A percentile compares a stretch with the other conserved stretches of the same genome.
These are phyloP conservation scores for Chloebia gouldiae DNA, from an alignment of 2,113 vertebrate genomes.

Conservation along the genomic window DNA sequence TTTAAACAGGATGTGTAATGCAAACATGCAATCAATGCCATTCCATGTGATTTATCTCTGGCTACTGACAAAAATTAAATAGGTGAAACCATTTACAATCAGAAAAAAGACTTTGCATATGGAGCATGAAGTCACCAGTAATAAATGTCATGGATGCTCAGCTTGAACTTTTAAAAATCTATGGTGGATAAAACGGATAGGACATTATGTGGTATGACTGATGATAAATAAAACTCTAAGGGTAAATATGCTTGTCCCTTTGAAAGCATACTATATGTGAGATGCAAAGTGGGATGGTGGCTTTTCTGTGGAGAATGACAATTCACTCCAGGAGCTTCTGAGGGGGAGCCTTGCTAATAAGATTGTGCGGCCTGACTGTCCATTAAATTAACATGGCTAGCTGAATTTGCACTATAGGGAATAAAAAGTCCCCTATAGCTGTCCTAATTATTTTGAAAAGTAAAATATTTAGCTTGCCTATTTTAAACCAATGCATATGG, in stretches of 20 bases:
- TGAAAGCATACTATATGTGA: background rate
- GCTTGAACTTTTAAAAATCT: conserved; percentile 16
- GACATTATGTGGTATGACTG: background rate
- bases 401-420: background rate
- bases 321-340: background rate
- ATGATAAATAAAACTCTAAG: conserved; percentile 13
- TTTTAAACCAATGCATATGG: background rate
- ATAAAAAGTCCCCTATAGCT: background rate
- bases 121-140: background rate
- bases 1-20: background rate
- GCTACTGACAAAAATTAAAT: background rate
- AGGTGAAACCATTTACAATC: background rate
- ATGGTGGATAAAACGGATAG: background rate
- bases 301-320: background rate
- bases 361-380: background rate
- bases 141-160: background rate
- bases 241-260: conserved; percentile 19
- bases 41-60: background rate
- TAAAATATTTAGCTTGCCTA: background rate
- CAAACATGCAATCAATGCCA: background rate
- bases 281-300: background rate
- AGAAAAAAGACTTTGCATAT: background rate
- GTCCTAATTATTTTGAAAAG: background rate
- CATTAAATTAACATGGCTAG: conserved; percentile 30
- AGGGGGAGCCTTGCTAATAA: background rate